Evolutionary conservation across 2,888 invertebrate species (phyloP).

Genomic region (Pyrochroa serraticornis): DNA sequence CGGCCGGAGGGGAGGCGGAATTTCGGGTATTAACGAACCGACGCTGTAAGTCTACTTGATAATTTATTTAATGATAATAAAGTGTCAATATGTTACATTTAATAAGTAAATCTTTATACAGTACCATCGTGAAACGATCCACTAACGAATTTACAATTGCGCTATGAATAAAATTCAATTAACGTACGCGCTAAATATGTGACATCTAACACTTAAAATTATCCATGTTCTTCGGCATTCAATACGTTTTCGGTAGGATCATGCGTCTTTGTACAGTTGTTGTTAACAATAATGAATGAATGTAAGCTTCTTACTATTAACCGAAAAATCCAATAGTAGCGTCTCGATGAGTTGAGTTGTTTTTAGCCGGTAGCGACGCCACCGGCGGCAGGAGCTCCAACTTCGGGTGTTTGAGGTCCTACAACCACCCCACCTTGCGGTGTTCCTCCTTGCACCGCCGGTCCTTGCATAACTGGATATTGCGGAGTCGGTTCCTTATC

Average conservation of each 20-base stretch:
- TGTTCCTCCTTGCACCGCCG: constrained; percentile 23
- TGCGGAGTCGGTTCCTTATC: constrained; percentile 36
- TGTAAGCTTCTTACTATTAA: constrained; percentile 8
- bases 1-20: too few species aligned
- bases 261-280: constrained; percentile 22
- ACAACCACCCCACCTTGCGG: constrained; percentile 20
- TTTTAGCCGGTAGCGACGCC: constrained; percentile 2
- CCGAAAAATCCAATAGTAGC: constrained; percentile 2
- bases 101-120: constrained; percentile 22
- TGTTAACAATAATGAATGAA: not conserved
- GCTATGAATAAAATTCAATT: constrained; percentile 7
- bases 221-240: constrained; percentile 1
- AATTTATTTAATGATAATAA: constrained; percentile 23
- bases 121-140: constrained; percentile 23
- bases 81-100: constrained; percentile 26
- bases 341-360: not conserved
- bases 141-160: constrained; percentile 26
- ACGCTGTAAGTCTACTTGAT: too few species aligned
- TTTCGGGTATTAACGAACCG: too few species aligned
- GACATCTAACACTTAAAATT: constrained; percentile 22
- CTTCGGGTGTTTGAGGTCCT: constrained; percentile 19
- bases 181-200: constrained; percentile 16
- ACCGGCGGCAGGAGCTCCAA: constrained; percentile 11
- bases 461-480: constrained; percentile 7
- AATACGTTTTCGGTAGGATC: constrained; percentile 9